Conservation (phyloP, 2,888 invertebrate species). For the Rhimphoctona megacephalus region DNA sequence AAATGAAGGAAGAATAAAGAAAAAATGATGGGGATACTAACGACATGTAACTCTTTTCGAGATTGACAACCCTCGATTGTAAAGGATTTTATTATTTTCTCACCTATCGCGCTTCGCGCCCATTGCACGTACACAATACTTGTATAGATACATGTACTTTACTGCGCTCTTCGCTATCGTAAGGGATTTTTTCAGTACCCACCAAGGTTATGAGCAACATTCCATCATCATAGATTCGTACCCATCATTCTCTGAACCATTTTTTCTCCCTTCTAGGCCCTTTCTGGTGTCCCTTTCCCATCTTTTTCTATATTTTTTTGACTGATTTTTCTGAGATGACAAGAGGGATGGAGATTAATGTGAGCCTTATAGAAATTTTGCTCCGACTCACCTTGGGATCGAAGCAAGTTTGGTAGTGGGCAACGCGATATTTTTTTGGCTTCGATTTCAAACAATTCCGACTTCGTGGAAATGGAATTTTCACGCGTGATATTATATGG, state of each 20-base stretch:
- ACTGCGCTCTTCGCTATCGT: slow-evolving; percentile 20
- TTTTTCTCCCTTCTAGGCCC: background rate
- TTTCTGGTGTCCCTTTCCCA: background rate
- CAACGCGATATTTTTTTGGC: background rate
- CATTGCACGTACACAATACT: slow-evolving; percentile 17
- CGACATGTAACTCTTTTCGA: slow-evolving; percentile 40
- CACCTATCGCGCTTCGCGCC: slow-evolving; percentile 30
- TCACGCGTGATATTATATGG: background rate
- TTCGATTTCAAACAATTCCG: background rate
- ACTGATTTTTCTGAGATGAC: background rate
- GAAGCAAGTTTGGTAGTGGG: background rate
- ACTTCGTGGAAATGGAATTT: background rate
- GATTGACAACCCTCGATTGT: slow-evolving; percentile 60
- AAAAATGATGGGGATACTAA: slow-evolving; percentile 26
- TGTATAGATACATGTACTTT: background rate
- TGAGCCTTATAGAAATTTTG: background rate
- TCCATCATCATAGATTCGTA: slow-evolving; percentile 34
- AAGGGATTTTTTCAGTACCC: slow-evolving; percentile 36
- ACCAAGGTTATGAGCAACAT: slow-evolving; percentile 30
- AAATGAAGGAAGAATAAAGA: slow-evolving; percentile 33
- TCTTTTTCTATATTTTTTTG: background rate
- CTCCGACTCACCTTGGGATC: background rate
- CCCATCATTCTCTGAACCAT: slow-evolving; percentile 25
- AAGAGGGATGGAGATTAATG: background rate
- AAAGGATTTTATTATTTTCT: slow-evolving; percentile 51